phyloP scores from a whole-genome alignment of 2,113 vertebrate species.

The Elaphurus davidianus region DNA sequence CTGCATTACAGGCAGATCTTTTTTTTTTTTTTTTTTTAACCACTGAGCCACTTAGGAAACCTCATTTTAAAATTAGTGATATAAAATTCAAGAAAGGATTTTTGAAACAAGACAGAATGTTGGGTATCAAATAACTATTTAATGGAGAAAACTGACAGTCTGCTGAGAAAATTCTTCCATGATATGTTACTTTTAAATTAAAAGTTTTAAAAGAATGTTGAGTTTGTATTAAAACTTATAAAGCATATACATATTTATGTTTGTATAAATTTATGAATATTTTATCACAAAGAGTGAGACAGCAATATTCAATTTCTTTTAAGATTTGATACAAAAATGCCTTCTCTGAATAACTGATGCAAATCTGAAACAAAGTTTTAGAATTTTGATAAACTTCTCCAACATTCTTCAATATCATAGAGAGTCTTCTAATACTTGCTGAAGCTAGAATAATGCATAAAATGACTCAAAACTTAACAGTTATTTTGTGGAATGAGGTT shows the following conservation, averaged over 20 bases:
- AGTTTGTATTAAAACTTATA: background rate
- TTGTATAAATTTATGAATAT: background rate
- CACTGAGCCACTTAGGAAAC: background rate
- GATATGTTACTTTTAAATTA: background rate
- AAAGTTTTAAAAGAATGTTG: background rate
- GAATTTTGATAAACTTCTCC: background rate
- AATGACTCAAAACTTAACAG: background rate
- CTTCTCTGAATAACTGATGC: background rate
- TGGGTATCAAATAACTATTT: background rate
- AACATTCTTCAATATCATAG: background rate
- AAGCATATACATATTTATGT: background rate
- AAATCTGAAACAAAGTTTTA: background rate
- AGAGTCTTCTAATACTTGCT: background rate
- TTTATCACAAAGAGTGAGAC: background rate
- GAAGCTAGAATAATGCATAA: background rate
- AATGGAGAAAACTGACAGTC: background rate
- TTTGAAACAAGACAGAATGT: background rate
- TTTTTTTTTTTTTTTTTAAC: background rate
- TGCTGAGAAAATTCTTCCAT: background rate
- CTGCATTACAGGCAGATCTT: background rate
- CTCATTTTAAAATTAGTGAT: background rate
- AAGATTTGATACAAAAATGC: background rate
- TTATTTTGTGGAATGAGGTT: conserved; percentile 29
- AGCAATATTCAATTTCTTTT: background rate
- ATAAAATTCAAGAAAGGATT: conserved; percentile 7